Conservation (phyloP, 2,113 vertebrate genomes). For the Garra rufa region DNA sequence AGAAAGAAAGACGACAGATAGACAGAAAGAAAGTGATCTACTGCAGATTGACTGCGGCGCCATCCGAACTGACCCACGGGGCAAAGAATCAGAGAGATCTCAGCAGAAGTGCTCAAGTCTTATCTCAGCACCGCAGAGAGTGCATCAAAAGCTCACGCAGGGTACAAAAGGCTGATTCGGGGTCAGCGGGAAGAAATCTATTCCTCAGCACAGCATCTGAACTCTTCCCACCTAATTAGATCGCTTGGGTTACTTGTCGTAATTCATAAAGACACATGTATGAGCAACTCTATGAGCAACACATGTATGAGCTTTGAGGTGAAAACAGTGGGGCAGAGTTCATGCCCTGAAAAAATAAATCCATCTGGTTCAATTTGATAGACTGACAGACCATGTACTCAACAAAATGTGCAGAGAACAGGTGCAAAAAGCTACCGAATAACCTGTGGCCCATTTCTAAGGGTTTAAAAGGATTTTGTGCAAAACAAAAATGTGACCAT, state of each 20-base stretch:
- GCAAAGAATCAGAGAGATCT: neutral
- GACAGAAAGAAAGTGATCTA: neutral
- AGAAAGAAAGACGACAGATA: constrained; percentile 1
- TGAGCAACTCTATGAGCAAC: neutral
- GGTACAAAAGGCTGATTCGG: constrained; percentile 16
- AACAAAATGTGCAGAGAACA: neutral
- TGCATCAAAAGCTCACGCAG: constrained; percentile 22
- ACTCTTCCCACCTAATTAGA: neutral
- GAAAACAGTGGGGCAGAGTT: neutral
- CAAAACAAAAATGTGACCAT: neutral
- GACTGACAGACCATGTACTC: neutral
- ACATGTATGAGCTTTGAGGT: neutral
- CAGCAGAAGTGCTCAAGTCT: constrained; percentile 3
- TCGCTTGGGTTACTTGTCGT: constrained; percentile 4
- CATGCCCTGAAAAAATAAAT: neutral
- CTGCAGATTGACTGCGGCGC: neutral
- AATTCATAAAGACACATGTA: neutral
- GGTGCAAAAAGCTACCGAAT: neutral
- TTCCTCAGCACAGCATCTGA: neutral
- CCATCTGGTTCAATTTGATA: neutral
- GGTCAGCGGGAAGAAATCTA: constrained; percentile 26
- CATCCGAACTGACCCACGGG: constrained; percentile 3
- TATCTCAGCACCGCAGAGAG: constrained; percentile 25
- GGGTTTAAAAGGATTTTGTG: neutral
- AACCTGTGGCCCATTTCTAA: neutral